Base-by-base conservation (phyloP, 1,140 invertebrate genomes). In the Wasmannia auropunctata region DNA sequence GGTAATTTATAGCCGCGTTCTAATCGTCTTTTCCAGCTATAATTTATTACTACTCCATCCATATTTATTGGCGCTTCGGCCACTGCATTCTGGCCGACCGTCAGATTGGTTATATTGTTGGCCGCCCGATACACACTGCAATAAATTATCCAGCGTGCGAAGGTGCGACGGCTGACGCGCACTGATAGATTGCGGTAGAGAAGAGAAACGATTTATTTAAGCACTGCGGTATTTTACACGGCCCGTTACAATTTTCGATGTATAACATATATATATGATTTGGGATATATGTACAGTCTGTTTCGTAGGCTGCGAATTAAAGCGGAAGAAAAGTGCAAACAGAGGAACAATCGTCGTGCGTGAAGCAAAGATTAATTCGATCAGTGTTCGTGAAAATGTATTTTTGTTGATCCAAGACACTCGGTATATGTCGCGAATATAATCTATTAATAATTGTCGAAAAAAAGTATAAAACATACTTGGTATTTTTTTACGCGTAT, bases 31-130 rank as follows among this genome's bases (percentile, higher is more conserved):
- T 83, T 83, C 79, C 51, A 74, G 67, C 79, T 70, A 83, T 83
- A 83, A 83, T 74, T 74, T 83, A 83, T 83, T 83, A 83, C 79
- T 74, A 83, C 79, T 83, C 79, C 79, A 83, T 83, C 79, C 79
- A 83, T 83, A 83, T 83, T 83, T 83, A 83, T 83, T 83, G 79
- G 79, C 79, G 67, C 79, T 56, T 81, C 51, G 79, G 79, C 67
- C 67, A 83, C 79, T 74, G 79, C 67, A 83, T 83, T 83, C 67
- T 83, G n/a, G 76, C 76, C 76, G 65, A 34, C 51, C 67, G 60
- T 72, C 79, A 74, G 79, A 83, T 83, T 56, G 79, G 67, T 83
- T 83, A 83, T 83, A 83, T 83, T 60, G 79, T 74, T 72, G 79
- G 67, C 11, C 37, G 79, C 28, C 25, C 79, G 67, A 46, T 60